These are phyloP conservation scores for Aphaenogaster floridana DNA, from an alignment of 1,140 invertebrate species.

Conservation along the genomic window DNA sequence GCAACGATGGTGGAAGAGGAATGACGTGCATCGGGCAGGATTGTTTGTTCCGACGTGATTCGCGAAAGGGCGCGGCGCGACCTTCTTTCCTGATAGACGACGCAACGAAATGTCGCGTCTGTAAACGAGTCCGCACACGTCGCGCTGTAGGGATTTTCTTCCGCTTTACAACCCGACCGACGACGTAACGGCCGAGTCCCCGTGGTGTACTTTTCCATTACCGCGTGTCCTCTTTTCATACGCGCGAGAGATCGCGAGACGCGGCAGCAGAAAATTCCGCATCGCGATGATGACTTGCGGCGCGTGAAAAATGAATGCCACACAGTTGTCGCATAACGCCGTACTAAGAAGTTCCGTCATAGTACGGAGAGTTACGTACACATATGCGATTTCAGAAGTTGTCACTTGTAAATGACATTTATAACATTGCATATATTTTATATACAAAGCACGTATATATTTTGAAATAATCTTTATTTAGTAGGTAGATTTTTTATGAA, in stretches of 20 bases:
- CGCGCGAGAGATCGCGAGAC: constrained; percentile 22
- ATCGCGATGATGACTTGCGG: constrained; percentile 31
- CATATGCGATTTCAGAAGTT: neutral
- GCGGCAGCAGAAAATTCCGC: constrained; percentile 17
- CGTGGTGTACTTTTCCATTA: constrained; percentile 46
- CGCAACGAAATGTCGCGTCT: constrained; percentile 44
- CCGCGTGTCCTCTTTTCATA: constrained; percentile 30
- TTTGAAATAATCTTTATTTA: neutral
- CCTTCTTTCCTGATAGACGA: constrained; percentile 22
- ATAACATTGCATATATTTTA: neutral
- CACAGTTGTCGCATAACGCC: constrained; percentile 13
- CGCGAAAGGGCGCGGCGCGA: constrained; percentile 12
- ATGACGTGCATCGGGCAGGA: neutral
- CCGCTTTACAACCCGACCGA: constrained; percentile 40
- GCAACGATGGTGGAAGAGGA: neutral
- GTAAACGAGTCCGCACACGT: constrained; percentile 36
- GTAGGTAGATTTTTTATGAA: neutral
- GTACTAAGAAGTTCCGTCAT: neutral
- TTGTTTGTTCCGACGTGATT: constrained; percentile 31
- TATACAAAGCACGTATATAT: neutral
- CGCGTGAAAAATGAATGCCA: constrained; percentile 34
- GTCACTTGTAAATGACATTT: neutral
- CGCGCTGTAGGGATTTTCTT: constrained; percentile 43
- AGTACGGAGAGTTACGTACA: neutral
- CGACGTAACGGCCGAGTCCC: constrained; percentile 43